Evolutionary conservation across 2,113 vertebrate species (phyloP), one percentile per base, ranked within the genome.

Genomic region (Lutjanus erythropterus): DNA sequence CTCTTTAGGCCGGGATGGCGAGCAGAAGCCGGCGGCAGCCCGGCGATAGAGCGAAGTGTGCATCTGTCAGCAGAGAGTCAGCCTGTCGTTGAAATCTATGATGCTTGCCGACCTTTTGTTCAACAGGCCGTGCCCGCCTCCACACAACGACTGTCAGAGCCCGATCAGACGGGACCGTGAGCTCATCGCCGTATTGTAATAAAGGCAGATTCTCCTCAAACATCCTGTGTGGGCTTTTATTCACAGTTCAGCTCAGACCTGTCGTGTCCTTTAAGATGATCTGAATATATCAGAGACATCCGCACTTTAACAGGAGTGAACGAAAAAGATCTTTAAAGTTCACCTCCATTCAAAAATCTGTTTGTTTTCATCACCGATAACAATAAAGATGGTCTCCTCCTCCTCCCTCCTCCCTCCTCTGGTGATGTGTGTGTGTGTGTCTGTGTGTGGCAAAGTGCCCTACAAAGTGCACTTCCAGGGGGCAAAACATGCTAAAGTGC

Each of bases 71-170:
- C 85, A 96, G 76, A 88, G 92, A 93, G 87, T 68, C 74, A 91
- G 92, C 88, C 92, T 90, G 92, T 95, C 89, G 74, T 94, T 95
- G 94, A 92, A 90, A 91, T 94, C 94, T 83, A 93, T 94, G 94
- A 95, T 86, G 86, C 78, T 78, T 87, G 81, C 73, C 50, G 94
- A 92, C 91, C 94, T 91, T 72, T 86, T 96, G 96, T 94, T 95
- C 95, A 96, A 71, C 93, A 93, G 94, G 88, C 96, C 95, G 91
- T 95, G 91, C 81, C 70, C 50, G 44, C 73, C 69, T 41, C 69
- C 44, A 16, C 85, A 91, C 91, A 94, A 27, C 41, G 83, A 90
- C 95, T 96, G 96, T 96, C 96, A 96, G 90, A 35, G 91, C 81
- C 62, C 1, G 72, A 89, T 92, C 90, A 87, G 92, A 91, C 72